Conservation (phyloP, 2,888 invertebrate species). For the Parnassius smintheus region DNA sequence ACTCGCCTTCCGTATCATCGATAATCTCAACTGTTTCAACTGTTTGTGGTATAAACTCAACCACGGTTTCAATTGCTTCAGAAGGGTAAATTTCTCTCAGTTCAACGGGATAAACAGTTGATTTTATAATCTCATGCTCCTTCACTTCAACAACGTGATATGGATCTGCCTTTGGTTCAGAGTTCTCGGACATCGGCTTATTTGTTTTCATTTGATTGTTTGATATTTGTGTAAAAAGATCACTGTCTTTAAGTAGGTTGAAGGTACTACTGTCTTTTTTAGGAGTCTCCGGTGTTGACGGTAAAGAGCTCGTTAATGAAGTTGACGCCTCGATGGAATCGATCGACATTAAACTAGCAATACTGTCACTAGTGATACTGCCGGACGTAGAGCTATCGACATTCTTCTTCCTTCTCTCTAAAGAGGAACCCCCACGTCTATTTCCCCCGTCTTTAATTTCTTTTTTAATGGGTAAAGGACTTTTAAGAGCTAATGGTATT, state of each 20-base stretch:
- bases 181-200: conserved; percentile 30
- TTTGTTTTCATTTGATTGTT: conserved; percentile 56
- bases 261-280: conserved; percentile 81
- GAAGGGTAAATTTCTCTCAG: conserved; percentile 68
- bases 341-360: conserved; percentile 42
- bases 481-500: conserved; percentile 68
- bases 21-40: conserved; percentile 80
- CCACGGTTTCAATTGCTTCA: conserved; percentile 75
- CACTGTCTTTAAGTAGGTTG: conserved; percentile 84
- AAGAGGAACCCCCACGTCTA: conserved; percentile 52
- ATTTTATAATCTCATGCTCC: conserved; percentile 85
- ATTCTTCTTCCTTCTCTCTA: conserved; percentile 43
- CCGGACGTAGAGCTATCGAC: conserved; percentile 37
- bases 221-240: conserved; percentile 85
- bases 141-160: conserved; percentile 85
- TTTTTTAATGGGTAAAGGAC: conserved; percentile 64
- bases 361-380: conserved; percentile 40
- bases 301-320: conserved; percentile 38
- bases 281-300: conserved; percentile 59
- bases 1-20: conserved; percentile 75
- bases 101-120: conserved; percentile 74
- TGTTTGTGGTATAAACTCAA: conserved; percentile 76
- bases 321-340: conserved; percentile 45
- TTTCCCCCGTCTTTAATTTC: conserved; percentile 55
- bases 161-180: conserved; percentile 41